phyloP scores from a whole-genome alignment of 1,140 invertebrate species.

The Drosophila micromelanica region DNA sequence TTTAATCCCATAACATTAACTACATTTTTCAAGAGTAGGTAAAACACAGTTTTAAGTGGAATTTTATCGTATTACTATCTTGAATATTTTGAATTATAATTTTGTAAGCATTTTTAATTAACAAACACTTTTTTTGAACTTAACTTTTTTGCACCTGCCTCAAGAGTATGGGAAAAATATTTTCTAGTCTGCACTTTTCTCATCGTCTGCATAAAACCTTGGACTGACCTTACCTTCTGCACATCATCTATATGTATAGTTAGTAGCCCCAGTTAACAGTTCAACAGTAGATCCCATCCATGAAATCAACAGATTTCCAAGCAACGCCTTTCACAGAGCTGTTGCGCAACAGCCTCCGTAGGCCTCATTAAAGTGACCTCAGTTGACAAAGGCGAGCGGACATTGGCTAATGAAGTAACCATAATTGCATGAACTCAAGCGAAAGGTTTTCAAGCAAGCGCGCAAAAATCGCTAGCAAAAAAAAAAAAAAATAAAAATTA shows the following conservation, averaged over 20 bases:
- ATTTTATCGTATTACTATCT: not conserved
- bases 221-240: conserved; percentile 1
- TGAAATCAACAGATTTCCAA: conserved; percentile 27
- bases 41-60: not conserved
- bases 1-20: too few relatives aligned
- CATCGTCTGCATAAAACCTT: not conserved
- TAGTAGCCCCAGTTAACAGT: too few relatives aligned
- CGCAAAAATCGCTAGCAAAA: not conserved
- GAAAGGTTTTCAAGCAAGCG: conserved; percentile 46
- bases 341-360: conserved; percentile 32
- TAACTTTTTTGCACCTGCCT: not conserved
- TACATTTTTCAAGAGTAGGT: too few relatives aligned
- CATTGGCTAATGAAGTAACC: conserved; percentile 57
- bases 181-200: not conserved
- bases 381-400: conserved; percentile 60
- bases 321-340: conserved; percentile 47
- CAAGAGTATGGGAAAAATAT: not conserved
- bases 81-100: not conserved
- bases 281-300: not conserved
- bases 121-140: not conserved
- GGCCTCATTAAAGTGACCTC: conserved; percentile 65
- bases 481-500: not conserved
- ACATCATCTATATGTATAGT: not conserved
- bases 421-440: conserved; percentile 49
- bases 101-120: not conserved